Evolutionary conservation across 2,888 invertebrate genomes (phyloP), one percentile per base, ranked within the genome.

Genomic region (Lydus trimaculatus): DNA sequence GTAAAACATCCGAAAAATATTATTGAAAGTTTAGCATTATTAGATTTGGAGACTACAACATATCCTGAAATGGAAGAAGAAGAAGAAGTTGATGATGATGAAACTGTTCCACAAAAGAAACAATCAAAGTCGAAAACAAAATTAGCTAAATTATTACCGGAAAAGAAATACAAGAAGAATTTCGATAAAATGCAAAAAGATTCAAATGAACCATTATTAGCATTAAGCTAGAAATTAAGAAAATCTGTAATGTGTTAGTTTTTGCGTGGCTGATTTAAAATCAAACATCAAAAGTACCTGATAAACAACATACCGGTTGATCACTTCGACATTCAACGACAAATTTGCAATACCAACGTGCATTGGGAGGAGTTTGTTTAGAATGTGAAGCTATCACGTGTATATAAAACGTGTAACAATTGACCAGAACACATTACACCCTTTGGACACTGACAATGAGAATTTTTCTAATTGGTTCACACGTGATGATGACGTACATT

Each of bases 21-120:
- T 65, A 91, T 94, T 73, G 95, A 95, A 83, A 93, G 93, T 64
- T 84, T 95, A 73, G 90, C 91, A 75, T 87, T 92, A 82, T 84
- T 94, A 8, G 95, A 95, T 78, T 86, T 89, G 63, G 89, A 90
- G 72, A 66, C 66, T 9, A 67, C 75, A 17, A 73, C 75, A 23
- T 63, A 70, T 43, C 17, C 5, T 43, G 43, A 43, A 17, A 8
- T 8, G 17, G 7, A 43, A 11, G 36, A 36, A 31, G 23, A 23
- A 43, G 15, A 23, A 5, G 17, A 28, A 13, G 11, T 17, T 9
- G 62, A 62, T 2, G 23, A 20, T 56, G 64, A 73, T 2, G 79
- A 79, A 43, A 36, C 66, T 31, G 73, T 76, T 17, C 81, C 82
- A 66, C 76, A 84, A 60, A 86, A 88, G 65, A 87, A 86, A 68